Evolutionary conservation across 2,888 invertebrate species (phyloP), one percentile per base, ranked within the genome.

Genomic region (Tiphia femorata): DNA sequence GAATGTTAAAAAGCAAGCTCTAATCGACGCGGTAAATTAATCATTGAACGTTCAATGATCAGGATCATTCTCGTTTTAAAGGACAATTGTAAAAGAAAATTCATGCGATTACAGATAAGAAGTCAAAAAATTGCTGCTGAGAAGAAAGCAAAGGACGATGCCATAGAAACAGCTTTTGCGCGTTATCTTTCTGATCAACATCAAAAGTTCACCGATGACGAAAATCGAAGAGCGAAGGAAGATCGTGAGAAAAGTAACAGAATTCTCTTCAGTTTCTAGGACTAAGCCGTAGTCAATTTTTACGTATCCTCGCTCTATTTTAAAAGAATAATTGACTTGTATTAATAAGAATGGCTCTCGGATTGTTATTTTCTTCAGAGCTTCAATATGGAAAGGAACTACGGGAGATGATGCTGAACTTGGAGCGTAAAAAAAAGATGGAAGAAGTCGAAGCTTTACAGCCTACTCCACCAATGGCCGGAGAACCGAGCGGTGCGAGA

Each of bases 111-210:
- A 33, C 1, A 8, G 10, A 40, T n/a, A 7, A n/a, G 14, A 41
- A 3, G 21, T 23, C 8, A 58, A 8, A 66, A 37, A 7, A 49
- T 48, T 37, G 46, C 25, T 3, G 62, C 51, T 10, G 67, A 70
- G 29, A 64, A 27, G 8, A 72, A 60, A 49, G 62, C 61, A 5
- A 64, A 52, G 29, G 65, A 69, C 33, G 42, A 49, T 3, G 67
- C 61, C 25, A 57, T 49, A 27, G 75, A 76, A 42, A 60, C 56
- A 0, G 65, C 62, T 1, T 71, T 75, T 14, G 46, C 56, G 1
- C 63, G 54, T 49, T 52, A 73, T 37, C 50, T 72, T 23, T 53
- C 47, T 3, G 57, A 67, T 10, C 57, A 75, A 50, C 44, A 46
- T 5, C 55, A 44, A 29, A 58, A 52, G 23, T 33, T 48, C 7